These are phyloP conservation scores for Pangasianodon hypophthalmus DNA, from an alignment of 2,113 vertebrate species.

Conservation along the genomic window DNA sequence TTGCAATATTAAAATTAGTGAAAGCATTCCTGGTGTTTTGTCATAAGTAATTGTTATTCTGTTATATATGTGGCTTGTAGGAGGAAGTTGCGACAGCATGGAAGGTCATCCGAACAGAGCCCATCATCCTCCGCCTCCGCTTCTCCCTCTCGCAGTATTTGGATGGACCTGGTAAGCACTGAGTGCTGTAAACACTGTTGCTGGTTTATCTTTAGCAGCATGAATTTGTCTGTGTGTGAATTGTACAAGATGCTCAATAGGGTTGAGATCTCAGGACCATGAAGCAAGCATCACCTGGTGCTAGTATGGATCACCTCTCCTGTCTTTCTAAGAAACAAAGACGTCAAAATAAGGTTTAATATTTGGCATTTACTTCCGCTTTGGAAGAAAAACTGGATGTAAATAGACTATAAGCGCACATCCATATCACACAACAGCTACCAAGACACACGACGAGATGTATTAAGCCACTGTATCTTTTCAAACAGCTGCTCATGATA, in stretches of 20 bases:
- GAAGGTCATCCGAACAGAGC: constrained; percentile 98
- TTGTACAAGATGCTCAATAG: background rate
- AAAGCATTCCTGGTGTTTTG: background rate
- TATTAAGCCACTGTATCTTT: background rate
- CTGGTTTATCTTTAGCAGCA: background rate
- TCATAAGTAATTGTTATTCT: constrained; percentile 19
- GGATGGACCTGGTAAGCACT: constrained; percentile 93
- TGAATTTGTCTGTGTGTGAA: background rate
- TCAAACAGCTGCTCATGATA: background rate
- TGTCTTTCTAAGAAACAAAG: background rate
- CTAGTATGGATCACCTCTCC: background rate
- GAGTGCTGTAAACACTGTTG: constrained; percentile 5
- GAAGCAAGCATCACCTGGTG: background rate
- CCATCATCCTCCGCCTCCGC: constrained; percentile 91
- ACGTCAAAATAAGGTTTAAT: background rate
- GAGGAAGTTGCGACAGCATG: constrained; percentile 98
- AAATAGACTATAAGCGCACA: background rate
- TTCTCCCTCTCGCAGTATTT: constrained; percentile 99
- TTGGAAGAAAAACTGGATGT: background rate
- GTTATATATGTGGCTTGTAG: constrained; percentile 69
- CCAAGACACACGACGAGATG: background rate
- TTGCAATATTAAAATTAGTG: background rate
- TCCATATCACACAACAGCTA: background rate
- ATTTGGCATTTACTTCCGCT: background rate
- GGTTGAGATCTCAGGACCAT: background rate